Base-by-base conservation (phyloP, 2,888 invertebrate species). In the Mesochorus sp. region DNA sequence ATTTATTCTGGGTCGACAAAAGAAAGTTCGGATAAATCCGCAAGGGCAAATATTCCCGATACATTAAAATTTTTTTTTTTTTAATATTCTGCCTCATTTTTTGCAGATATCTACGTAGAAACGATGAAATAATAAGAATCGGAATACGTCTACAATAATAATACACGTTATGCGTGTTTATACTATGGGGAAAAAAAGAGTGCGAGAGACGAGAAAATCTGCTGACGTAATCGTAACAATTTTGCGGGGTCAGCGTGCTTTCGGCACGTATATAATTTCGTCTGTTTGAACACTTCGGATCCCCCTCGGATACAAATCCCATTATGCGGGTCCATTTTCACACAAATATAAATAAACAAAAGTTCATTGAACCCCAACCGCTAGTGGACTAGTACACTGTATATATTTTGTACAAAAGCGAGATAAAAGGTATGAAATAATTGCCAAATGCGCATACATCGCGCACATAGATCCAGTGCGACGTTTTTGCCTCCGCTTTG, bases 311-410 rank as follows among this genome's bases (percentile, higher is more conserved):
- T 61, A 74, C 59, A 74, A 73, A 74, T 76, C 76, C 64, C 71
- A 75, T 78, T 76, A 78, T 80, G 76, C 76, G 76, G 72, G 55
- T 78, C 59, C 68, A 79, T 80, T 72, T 55, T 53, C 66, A 71
- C 72, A 62, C 61, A 55, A 55, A n/a, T 70, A 57, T 72, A 76
- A 80, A 76, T 76, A 78, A 81, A 81, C 78, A 79, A 81, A 80
- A 76, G 78, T 80, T 79, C 67, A 76, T 68, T 76, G 78, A 81
- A 79, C 76, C 67, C 51, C 59, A 37, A 17, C 31, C 14, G 68
- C 59, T 3, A 59, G 19, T 59, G 31, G 31, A 53, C 17, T 47
- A 37, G 44, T 53, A 21, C 42, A n/a, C 53, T 44, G 26, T 53
- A n/a, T 51, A 5, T 42, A n/a, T 44, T 17, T 12, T 28, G 49